These are phyloP conservation scores for Corythoichthys haematopterus DNA, from an alignment of 2,113 vertebrate species.

Conservation along the genomic window DNA sequence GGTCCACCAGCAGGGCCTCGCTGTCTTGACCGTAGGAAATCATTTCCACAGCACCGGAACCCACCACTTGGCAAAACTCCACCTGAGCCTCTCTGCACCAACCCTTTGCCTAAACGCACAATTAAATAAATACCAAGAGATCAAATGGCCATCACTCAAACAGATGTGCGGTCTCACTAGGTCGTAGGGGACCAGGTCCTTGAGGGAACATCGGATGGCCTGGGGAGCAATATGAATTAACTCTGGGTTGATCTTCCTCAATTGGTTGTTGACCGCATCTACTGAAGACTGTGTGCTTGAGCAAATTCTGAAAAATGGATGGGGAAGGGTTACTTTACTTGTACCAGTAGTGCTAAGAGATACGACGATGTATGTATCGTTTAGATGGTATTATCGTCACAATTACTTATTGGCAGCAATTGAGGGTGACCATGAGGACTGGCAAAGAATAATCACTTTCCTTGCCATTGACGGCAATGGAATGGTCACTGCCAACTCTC, in stretches of 20 bases:
- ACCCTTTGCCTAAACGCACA: conserved; percentile 67
- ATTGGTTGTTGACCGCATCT: conserved; percentile 44
- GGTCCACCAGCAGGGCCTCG: conserved; percentile 83
- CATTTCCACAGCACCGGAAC: conserved; percentile 80
- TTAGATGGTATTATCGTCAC: no score
- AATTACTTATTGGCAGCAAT: no score
- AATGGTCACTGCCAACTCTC: no score
- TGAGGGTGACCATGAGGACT: no score
- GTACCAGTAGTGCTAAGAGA: no score
- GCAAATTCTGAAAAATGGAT: conserved; percentile 28
- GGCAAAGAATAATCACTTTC: no score
- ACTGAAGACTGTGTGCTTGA: conserved; percentile 17
- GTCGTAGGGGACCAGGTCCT: conserved; percentile 82
- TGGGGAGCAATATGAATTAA: conserved; percentile 69
- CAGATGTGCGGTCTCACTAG: conserved; percentile 65
- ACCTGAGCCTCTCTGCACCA: conserved; percentile 76
- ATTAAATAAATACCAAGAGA: neutral
- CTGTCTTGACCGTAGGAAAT: conserved; percentile 74
- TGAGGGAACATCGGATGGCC: conserved; percentile 82
- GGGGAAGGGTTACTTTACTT: neutral
- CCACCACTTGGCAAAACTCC: conserved; percentile 76
- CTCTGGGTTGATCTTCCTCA: conserved; percentile 72
- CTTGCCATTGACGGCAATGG: no score
- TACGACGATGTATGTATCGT: no score
- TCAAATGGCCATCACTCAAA: neutral